Evolutionary conservation across 2,113 vertebrate genomes (phyloP).

Genomic region (Phyllostomus hastatus): DNA sequence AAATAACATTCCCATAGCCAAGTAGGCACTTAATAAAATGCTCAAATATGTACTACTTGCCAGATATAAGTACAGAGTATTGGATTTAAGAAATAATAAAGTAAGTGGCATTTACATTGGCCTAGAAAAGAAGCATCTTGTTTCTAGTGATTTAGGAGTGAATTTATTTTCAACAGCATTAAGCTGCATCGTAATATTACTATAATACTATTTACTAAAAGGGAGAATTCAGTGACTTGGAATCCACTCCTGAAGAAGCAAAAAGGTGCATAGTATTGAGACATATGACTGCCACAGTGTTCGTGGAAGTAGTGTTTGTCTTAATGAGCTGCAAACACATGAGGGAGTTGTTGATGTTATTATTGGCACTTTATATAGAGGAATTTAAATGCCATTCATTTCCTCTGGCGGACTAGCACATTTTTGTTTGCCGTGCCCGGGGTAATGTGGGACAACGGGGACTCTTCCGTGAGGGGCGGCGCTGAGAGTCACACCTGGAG

Average conservation of each 20-base stretch:
- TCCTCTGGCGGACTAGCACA: background rate
- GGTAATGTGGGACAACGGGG: background rate
- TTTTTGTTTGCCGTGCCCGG: background rate
- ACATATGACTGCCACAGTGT: background rate
- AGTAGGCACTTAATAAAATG: background rate
- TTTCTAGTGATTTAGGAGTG: background rate
- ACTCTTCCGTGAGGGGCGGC: background rate
- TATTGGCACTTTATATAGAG: background rate
- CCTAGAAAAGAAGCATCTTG: background rate
- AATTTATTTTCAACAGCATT: background rate
- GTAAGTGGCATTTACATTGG: background rate
- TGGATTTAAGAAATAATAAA: background rate
- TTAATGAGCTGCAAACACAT: background rate
- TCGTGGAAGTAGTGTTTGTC: background rate
- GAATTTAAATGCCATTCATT: background rate
- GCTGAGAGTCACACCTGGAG: background rate
- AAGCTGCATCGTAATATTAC: background rate
- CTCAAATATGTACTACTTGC: background rate
- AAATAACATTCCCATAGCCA: background rate
- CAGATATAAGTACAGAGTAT: background rate
- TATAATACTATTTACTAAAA: background rate
- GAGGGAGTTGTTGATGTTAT: background rate
- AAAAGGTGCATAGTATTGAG: background rate
- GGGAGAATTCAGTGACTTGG: background rate
- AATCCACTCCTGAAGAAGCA: background rate